These are phyloP conservation scores for Limnodromus scolopaceus DNA, from an alignment of 2,797 vertebrate species.

Conservation along the genomic window DNA sequence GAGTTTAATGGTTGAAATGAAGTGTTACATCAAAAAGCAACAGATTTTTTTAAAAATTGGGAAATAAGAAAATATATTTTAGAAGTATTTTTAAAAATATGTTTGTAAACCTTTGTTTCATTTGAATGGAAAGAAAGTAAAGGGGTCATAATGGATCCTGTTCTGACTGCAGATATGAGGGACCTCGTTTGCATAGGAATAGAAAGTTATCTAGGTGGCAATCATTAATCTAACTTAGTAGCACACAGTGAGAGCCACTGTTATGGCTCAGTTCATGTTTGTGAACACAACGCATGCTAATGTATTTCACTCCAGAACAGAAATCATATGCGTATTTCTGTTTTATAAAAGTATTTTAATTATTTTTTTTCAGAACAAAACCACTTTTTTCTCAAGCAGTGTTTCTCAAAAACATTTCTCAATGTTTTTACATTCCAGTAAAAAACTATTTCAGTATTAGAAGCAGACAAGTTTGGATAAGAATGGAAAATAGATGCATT, in stretches of 20 bases:
- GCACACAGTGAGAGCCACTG: background rate
- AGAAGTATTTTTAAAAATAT: background rate
- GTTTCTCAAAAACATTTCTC: too few species aligned
- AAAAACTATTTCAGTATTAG: background rate
- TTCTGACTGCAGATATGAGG: background rate
- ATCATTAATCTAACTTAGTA: background rate
- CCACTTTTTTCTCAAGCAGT: background rate
- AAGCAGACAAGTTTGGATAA: background rate
- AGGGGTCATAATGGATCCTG: background rate
- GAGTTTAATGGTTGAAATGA: background rate
- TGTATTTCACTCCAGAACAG: background rate
- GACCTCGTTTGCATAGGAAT: background rate
- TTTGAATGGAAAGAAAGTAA: background rate
- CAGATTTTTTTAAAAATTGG: rapidly evolving
- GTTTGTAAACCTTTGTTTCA: background rate
- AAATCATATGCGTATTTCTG: background rate
- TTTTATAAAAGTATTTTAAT: background rate
- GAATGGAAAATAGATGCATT: background rate
- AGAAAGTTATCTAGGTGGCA: background rate
- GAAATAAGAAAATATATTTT: background rate
- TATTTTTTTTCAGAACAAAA: background rate
- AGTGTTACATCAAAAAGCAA: background rate
- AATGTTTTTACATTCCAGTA: background rate
- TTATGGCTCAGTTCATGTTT: background rate
- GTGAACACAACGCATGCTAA: background rate